Percentiles rank a stretch among this genome's conserved stretches.
phyloP scores from a whole-genome alignment of 2,888 invertebrate species.

The Selenia dentaria region DNA sequence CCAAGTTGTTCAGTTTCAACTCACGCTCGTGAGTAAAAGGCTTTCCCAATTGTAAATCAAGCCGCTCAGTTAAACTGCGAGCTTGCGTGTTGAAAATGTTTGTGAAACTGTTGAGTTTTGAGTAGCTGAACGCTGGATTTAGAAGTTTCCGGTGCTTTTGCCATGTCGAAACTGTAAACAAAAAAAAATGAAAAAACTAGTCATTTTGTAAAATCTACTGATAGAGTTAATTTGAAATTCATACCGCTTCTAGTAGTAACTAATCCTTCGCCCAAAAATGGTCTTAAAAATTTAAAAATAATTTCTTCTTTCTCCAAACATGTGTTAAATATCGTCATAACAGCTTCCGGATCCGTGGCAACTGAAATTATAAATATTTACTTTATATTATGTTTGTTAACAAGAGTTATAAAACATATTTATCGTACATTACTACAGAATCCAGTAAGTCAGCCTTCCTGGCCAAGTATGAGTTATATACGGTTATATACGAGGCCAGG shows the following conservation, averaged over 20 bases:
- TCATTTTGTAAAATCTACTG: too few relatives aligned
- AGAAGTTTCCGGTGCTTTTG: neutral
- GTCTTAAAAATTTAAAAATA: neutral
- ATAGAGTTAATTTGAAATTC: too few relatives aligned
- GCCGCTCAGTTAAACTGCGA: neutral
- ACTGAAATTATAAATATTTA: too few relatives aligned
- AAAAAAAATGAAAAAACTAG: too few relatives aligned
- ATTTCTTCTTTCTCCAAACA: neutral
- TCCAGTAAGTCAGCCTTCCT: too few relatives aligned
- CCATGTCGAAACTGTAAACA: neutral
- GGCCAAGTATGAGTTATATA: too few relatives aligned
- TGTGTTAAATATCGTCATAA: neutral
- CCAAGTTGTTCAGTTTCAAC: slow-evolving; percentile 38
- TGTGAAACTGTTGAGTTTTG: neutral
- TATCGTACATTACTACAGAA: too few relatives aligned
- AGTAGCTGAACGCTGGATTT: neutral
- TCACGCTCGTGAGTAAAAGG: slow-evolving; percentile 38
- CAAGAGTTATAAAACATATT: too few relatives aligned
- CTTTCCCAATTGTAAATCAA: slow-evolving; percentile 32
- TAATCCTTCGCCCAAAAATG: neutral
- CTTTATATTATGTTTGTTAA: too few relatives aligned
- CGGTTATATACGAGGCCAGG: too few relatives aligned
- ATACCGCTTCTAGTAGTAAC: neutral
- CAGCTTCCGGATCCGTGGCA: neutral
- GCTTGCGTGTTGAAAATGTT: neutral